Evolutionary conservation across 2,797 vertebrate species (phyloP).

Genomic region (Dendrocincla fuliginosa): DNA sequence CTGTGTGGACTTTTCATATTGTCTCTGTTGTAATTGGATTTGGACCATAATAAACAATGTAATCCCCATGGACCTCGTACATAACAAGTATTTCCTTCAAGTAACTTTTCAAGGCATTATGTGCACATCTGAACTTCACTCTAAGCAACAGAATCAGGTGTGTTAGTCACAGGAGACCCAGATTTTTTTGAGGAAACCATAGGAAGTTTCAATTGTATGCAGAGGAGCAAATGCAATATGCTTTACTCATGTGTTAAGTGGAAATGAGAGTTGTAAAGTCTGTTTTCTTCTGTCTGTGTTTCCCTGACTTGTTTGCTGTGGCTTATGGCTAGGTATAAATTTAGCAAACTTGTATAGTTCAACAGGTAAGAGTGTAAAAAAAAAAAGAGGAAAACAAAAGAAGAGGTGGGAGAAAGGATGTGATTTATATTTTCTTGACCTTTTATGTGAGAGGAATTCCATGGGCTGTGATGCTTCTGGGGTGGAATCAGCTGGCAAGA

Average conservation of each 20-base stretch:
- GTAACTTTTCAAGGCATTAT: not conserved
- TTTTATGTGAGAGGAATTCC: not conserved
- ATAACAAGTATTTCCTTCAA: not conserved
- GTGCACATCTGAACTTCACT: not conserved
- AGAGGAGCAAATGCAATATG: not conserved
- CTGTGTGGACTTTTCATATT: not conserved
- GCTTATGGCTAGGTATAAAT: not conserved
- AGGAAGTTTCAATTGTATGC: not conserved
- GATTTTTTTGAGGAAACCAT: not conserved
- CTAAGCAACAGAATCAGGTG: not conserved
- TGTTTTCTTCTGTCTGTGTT: not conserved
- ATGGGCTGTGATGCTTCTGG: not conserved
- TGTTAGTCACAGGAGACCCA: not conserved
- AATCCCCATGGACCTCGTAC: not conserved
- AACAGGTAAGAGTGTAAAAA: not conserved
- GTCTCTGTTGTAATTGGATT: not conserved
- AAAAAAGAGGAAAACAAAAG: not conserved
- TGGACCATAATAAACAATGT: not conserved
- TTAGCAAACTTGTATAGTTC: not conserved
- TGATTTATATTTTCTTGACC: not conserved
- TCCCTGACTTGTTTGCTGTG: not conserved
- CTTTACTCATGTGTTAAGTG: not conserved
- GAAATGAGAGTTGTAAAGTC: not conserved
- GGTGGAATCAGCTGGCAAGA: not conserved
- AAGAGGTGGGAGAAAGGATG: fast-evolving